These are phyloP conservation scores for Telmatherina bonti DNA, from an alignment of 2,797 vertebrate species.

Conservation along the genomic window DNA sequence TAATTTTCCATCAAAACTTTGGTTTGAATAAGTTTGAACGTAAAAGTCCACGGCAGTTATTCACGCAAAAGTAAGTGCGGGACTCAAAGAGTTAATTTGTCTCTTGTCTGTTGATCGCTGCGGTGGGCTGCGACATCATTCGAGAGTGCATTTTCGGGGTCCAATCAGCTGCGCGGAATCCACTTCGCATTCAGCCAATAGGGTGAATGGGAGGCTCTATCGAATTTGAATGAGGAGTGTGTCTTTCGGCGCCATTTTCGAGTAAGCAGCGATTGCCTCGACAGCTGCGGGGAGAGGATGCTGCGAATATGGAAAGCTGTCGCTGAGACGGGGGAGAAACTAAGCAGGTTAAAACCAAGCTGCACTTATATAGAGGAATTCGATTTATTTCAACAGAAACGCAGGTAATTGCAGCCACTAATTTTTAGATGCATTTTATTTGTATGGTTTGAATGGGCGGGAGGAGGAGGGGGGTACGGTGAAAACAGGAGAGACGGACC, in stretches of 20 bases:
- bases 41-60: constrained; percentile 12
- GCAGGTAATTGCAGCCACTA: constrained; percentile 58
- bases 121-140: constrained; percentile 84
- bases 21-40: constrained; percentile 40
- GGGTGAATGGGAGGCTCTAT: constrained; percentile 89
- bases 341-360: constrained; percentile 60
- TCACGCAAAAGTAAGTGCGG: constrained; percentile 20
- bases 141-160: constrained; percentile 82
- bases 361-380: constrained; percentile 44
- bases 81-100: constrained; percentile 62
- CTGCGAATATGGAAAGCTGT: constrained; percentile 63
- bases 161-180: constrained; percentile 80
- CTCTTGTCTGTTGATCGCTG: constrained; percentile 62
- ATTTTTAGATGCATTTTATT: constrained; percentile 37
- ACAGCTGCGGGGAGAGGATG: constrained; percentile 82
- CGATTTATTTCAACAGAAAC: constrained; percentile 34
- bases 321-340: constrained; percentile 43
- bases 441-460: constrained; percentile 10
- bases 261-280: constrained; percentile 89
- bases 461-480: constrained; percentile 36
- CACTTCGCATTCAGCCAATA: constrained; percentile 85
- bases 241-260: constrained; percentile 99
- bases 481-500: constrained; percentile 51
- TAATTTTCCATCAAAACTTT: constrained; percentile 5
- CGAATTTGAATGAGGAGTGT: constrained; percentile 98